Evolutionary conservation across 2,113 vertebrate species (phyloP).

Genomic region (Mustela nigripes): DNA sequence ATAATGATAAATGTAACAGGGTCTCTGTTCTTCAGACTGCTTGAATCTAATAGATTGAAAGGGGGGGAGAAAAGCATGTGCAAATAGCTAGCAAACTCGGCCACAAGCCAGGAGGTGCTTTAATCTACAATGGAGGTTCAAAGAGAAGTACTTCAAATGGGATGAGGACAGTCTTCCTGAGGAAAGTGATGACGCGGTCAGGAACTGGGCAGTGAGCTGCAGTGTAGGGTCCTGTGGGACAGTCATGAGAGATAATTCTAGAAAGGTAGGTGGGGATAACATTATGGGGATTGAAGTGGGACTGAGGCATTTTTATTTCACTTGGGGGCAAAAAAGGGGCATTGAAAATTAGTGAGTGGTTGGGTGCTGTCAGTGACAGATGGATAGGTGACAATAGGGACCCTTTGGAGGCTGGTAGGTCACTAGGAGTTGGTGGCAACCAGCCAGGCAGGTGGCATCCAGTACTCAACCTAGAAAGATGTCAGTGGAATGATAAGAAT

Average conservation of each 20-base stretch:
- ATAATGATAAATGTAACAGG: not conserved
- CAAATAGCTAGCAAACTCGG: not conserved
- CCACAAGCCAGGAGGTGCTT: not conserved
- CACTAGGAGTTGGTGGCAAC: not conserved
- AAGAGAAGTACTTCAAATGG: not conserved
- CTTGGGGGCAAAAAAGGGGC: not conserved
- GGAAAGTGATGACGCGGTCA: not conserved
- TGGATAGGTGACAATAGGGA: not conserved
- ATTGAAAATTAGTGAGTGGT: not conserved
- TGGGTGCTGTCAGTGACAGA: not conserved
- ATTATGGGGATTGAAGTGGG: not conserved
- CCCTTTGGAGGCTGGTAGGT: not conserved
- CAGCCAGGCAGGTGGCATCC: not conserved
- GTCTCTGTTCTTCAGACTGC: not conserved
- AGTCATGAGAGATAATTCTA: not conserved
- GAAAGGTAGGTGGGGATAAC: not conserved
- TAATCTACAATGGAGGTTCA: not conserved
- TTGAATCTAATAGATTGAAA: not conserved
- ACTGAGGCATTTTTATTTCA: not conserved
- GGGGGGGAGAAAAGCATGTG: not conserved
- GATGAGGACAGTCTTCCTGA: not conserved
- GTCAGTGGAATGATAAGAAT: not conserved
- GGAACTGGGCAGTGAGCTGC: fast-evolving
- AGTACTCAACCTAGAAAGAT: not conserved
- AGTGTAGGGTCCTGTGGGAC: not conserved